phyloP scores from a whole-genome alignment of 2,797 vertebrate genomes.

The Hemibagrus guttatus region DNA sequence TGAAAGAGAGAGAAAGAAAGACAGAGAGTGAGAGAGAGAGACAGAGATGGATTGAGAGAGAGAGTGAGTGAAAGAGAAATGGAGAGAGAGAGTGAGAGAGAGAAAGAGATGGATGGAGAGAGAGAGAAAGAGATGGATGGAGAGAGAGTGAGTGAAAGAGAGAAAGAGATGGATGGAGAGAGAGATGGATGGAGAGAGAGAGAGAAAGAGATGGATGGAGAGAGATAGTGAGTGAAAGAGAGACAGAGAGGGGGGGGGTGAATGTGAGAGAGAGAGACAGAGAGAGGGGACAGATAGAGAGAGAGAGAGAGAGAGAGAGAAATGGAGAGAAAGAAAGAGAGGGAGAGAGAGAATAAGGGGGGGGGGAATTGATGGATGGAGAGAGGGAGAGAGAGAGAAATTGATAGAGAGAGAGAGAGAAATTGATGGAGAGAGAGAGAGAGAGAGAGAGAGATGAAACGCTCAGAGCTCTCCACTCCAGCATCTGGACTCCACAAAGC shows the following conservation, averaged over 20 bases:
- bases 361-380: too few species aligned
- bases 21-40: background rate
- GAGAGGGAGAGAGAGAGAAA: background rate
- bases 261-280: background rate
- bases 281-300: too few species aligned
- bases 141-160: background rate
- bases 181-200: background rate
- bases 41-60: background rate
- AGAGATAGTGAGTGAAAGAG: too few species aligned
- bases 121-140: background rate
- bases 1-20: too few species aligned
- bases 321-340: background rate
- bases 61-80: too few species aligned
- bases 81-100: conserved; percentile 6
- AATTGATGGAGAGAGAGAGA: too few species aligned
- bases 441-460: background rate
- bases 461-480: conserved; percentile 9
- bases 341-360: conserved; percentile 15
- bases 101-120: background rate
- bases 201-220: conserved; percentile 14
- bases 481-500: background rate
- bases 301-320: too few species aligned
- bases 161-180: background rate
- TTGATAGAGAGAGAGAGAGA: background rate
- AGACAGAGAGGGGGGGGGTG: background rate